Conservation (phyloP, 2,797 vertebrate species). For the Crenuchus spilurus region DNA sequence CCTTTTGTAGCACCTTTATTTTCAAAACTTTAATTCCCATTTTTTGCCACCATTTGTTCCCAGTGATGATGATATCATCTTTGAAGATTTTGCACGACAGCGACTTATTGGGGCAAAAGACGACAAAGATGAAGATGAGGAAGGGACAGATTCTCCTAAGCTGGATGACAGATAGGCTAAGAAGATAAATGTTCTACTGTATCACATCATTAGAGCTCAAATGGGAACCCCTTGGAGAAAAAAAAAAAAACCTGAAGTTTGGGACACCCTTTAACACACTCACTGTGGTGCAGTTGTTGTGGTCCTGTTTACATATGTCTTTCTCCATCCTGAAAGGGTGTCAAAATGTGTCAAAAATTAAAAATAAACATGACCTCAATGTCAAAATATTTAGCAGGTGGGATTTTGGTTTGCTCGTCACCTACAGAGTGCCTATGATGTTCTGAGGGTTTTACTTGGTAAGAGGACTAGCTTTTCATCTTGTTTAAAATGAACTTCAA, state of each 20-base stretch:
- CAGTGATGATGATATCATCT: conserved; percentile 95
- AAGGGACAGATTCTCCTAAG: conserved; percentile 83
- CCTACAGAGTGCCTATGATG: conserved; percentile 33
- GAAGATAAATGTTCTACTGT: conserved; percentile 20
- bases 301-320: conserved; percentile 70
- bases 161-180: conserved; percentile 86
- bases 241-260: conserved; percentile 61
- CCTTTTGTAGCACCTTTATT: too few relatives aligned
- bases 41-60: conserved; percentile 15
- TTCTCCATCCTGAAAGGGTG: conserved; percentile 62
- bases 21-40: background rate
- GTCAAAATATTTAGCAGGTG: conserved; percentile 47
- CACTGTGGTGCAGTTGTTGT: conserved; percentile 69
- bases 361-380: conserved; percentile 57
- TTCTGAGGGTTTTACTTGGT: conserved; percentile 40
- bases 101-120: conserved; percentile 89
- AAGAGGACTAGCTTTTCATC: conserved; percentile 41
- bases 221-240: conserved; percentile 64
- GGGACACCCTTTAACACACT: conserved; percentile 72
- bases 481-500: conserved; percentile 49
- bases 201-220: conserved; percentile 64
- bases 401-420: conserved; percentile 47
- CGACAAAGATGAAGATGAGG: conserved; percentile 90
- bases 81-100: conserved; percentile 95
- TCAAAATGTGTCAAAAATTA: conserved; percentile 55